Percentiles rank a stretch among this genome's conserved stretches.
phyloP scores from a whole-genome alignment of 2,888 invertebrate genomes.

The Melieria omissa region DNA sequence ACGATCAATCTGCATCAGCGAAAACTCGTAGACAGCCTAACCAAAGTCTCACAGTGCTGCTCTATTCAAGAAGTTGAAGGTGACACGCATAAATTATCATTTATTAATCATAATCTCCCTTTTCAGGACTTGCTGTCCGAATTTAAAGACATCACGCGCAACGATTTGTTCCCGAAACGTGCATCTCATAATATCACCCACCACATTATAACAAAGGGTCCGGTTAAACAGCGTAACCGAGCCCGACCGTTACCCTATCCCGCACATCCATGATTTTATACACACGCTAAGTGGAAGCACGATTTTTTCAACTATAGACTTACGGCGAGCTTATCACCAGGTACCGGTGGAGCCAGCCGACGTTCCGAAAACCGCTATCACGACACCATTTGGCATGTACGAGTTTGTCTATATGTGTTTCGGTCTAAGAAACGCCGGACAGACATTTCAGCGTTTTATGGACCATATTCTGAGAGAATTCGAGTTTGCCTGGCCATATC shows the following conservation, averaged over 20 bases:
- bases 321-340: slow-evolving; percentile 36
- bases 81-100: not conserved
- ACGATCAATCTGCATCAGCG: slow-evolving; percentile 51
- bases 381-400: slow-evolving; percentile 37
- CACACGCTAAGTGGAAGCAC: slow-evolving; percentile 26
- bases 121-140: slow-evolving; percentile 31
- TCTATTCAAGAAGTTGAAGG: not conserved
- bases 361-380: slow-evolving; percentile 37
- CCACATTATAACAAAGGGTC: slow-evolving; percentile 38
- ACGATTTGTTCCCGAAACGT: not conserved
- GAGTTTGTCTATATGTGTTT: slow-evolving; percentile 36
- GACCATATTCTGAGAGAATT: slow-evolving; percentile 35
- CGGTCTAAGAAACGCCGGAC: slow-evolving; percentile 30
- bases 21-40: not conserved
- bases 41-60: not conserved
- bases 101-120: slow-evolving; percentile 16
- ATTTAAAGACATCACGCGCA: slow-evolving; percentile 29
- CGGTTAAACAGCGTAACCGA: slow-evolving; percentile 20
- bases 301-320: slow-evolving; percentile 40
- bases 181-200: slow-evolving; percentile 13
- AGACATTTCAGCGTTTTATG: slow-evolving; percentile 39
- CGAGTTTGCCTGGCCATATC: slow-evolving; percentile 27
- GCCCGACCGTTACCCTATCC: slow-evolving; percentile 36
- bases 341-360: slow-evolving; percentile 31
- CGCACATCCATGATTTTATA: slow-evolving; percentile 36